Conservation (phyloP, 2,113 vertebrate species). For the Brienomyrus brachyistius region DNA sequence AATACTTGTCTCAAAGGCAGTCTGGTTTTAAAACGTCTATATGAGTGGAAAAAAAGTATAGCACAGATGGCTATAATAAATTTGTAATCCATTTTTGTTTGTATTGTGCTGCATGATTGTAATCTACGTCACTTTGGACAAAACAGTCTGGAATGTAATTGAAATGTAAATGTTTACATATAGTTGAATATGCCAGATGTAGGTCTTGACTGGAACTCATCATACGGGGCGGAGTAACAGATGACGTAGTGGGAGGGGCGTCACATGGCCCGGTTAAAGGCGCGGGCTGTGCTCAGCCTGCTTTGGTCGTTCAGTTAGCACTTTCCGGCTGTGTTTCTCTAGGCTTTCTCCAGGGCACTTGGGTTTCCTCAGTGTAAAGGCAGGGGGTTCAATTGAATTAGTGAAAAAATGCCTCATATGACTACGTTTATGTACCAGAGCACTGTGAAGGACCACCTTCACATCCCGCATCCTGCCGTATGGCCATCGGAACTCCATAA, state of each 20-base stretch:
- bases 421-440: not conserved
- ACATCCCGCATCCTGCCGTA: not conserved
- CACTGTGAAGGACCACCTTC: not conserved
- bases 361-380: not conserved
- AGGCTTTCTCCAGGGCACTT: not conserved
- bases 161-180: not conserved
- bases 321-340: not conserved
- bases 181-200: not conserved
- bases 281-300: not conserved
- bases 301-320: not conserved
- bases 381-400: not conserved
- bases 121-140: not conserved
- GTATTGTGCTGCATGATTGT: not conserved
- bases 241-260: not conserved
- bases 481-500: not conserved
- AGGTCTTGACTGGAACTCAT: not conserved
- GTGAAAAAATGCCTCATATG: not conserved
- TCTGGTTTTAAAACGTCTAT: not conserved
- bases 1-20: not conserved
- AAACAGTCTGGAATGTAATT: not conserved
- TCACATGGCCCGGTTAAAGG: not conserved
- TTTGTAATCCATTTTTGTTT: not conserved
- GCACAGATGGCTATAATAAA: not conserved
- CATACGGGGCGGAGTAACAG: not conserved
- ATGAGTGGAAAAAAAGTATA: not conserved